Evolutionary conservation across 2,888 invertebrate species (phyloP).

Genomic region (Polydrusus cervinus): DNA sequence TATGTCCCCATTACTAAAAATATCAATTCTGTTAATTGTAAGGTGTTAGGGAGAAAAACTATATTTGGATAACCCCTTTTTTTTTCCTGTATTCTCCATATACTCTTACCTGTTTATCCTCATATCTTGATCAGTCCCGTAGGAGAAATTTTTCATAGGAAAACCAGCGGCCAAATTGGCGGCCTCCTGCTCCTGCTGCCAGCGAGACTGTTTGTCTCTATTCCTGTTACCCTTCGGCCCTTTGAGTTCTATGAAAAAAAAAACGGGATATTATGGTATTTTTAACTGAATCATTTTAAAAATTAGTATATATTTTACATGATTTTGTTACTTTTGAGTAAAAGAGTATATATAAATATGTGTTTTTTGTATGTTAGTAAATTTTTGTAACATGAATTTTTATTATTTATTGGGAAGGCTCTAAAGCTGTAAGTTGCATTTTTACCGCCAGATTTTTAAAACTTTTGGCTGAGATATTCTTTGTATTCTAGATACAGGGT

Average conservation of each 20-base stretch:
- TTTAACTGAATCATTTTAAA: constrained; percentile 8
- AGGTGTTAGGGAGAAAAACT: too few species aligned
- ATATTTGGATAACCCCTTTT: too few species aligned
- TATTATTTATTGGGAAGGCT: too few species aligned
- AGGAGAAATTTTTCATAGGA: constrained; percentile 62
- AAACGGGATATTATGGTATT: not conserved
- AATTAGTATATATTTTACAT: not conserved
- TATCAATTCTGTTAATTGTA: too few species aligned
- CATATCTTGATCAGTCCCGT: constrained; percentile 70
- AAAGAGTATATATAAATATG: too few species aligned
- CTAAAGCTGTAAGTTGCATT: too few species aligned
- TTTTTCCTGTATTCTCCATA: too few species aligned
- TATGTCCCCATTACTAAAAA: constrained; percentile 69
- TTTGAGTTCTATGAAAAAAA: constrained; percentile 55
- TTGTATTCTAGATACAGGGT: too few species aligned
- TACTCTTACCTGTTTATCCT: constrained; percentile 65
- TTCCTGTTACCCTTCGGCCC: constrained; percentile 46
- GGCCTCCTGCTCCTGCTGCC: constrained; percentile 68
- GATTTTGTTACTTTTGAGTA: not conserved
- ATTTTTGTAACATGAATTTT: too few species aligned
- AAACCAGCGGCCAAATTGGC: constrained; percentile 59
- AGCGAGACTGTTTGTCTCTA: constrained; percentile 64
- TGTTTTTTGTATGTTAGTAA: too few species aligned
- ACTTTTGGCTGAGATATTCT: too few species aligned
- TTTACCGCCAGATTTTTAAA: too few species aligned